phyloP scores from a whole-genome alignment of 2,113 vertebrate genomes.

The Myotis yumanensis region DNA sequence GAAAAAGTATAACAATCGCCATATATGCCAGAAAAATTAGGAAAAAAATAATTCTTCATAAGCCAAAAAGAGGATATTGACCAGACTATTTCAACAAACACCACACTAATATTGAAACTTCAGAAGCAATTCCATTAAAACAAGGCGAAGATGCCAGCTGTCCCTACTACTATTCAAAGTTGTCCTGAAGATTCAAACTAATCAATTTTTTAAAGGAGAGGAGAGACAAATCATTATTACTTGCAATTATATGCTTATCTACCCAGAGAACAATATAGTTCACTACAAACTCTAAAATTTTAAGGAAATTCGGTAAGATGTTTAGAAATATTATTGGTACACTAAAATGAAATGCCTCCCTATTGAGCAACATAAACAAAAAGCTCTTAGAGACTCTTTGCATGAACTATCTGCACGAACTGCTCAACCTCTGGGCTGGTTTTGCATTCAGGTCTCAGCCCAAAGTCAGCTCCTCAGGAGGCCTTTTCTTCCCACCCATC shows the following conservation, averaged over 20 bases:
- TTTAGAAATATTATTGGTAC: background rate
- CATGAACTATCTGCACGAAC: background rate
- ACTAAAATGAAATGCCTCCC: background rate
- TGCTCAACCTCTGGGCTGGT: background rate
- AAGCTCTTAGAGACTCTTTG: background rate
- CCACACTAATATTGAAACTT: background rate
- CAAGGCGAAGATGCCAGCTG: background rate
- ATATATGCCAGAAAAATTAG: background rate
- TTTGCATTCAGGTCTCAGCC: background rate
- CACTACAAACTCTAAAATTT: background rate
- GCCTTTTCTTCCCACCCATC: background rate
- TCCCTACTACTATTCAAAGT: background rate
- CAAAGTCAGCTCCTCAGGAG: background rate
- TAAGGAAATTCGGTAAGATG: background rate
- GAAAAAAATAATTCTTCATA: background rate
- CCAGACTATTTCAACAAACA: background rate
- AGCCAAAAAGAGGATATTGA: conserved; percentile 12
- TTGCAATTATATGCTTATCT: background rate
- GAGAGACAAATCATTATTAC: background rate
- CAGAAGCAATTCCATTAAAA: conserved; percentile 6
- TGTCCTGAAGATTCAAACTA: background rate
- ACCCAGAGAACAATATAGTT: background rate
- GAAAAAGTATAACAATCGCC: background rate
- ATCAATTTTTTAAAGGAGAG: background rate
- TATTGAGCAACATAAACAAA: background rate